Conservation (phyloP, 2,113 vertebrate genomes). For the Cygnus buccinator region DNA sequence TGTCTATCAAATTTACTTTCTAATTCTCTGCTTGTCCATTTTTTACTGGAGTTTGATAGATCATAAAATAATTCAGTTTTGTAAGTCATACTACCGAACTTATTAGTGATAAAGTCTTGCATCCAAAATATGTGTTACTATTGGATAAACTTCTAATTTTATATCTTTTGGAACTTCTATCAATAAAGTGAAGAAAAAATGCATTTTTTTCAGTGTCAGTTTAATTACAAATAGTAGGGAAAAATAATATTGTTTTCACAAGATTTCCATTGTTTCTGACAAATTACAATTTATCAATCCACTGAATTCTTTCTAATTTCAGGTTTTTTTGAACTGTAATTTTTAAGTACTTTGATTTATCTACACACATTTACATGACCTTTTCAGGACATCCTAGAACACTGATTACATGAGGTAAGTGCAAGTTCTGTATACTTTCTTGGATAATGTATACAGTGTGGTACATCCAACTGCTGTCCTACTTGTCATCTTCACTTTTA, state of each 20-base stretch:
- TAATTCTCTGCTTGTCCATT: not conserved
- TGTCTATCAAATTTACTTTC: not conserved
- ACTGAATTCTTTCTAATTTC: not conserved
- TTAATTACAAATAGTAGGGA: not conserved
- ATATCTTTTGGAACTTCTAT: not conserved
- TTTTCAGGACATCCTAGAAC: not conserved
- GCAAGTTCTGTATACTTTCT: not conserved
- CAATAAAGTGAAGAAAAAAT: not conserved
- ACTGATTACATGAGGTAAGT: not conserved
- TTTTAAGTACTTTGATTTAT: not conserved
- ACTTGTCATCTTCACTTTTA: not conserved
- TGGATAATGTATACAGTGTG: not conserved
- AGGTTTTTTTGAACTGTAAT: not conserved
- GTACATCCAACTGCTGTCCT: not conserved
- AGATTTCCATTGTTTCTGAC: not conserved
- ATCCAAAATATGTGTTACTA: not conserved
- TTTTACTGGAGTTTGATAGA: not conserved
- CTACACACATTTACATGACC: not conserved
- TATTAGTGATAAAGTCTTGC: not conserved
- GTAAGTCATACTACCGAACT: not conserved
- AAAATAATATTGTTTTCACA: not conserved
- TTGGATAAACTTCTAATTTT: not conserved
- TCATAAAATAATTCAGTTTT: not conserved
- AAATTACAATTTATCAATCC: not conserved
- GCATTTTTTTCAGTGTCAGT: not conserved